A percentile compares a stretch with the other conserved stretches of the same genome.
phyloP scores from a whole-genome alignment of 2,888 invertebrate species.

The Drosophila parthenogenetica region DNA sequence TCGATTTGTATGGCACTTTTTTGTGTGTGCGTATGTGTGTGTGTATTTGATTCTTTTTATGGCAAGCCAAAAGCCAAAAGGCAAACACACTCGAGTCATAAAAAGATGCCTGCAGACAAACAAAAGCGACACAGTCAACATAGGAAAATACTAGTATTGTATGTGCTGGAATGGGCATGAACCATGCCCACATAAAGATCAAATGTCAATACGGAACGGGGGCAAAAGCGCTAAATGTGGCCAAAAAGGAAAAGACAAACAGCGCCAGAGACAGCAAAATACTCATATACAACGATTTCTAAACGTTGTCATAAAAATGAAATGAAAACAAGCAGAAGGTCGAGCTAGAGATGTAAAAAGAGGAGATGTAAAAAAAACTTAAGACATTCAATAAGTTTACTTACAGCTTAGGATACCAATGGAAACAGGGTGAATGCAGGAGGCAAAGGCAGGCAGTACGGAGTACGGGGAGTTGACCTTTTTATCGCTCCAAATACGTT shows the following conservation, averaged over 20 bases:
- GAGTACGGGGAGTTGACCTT: slow-evolving; percentile 54
- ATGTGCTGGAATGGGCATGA: slow-evolving; percentile 1
- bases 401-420: slow-evolving; percentile 35
- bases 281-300: slow-evolving; percentile 68
- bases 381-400: slow-evolving; percentile 83
- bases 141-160: slow-evolving; percentile 24
- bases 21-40: slow-evolving; percentile 33
- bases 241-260: slow-evolving; percentile 71
- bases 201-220: slow-evolving; percentile 81
- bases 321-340: slow-evolving; percentile 75
- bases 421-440: not conserved
- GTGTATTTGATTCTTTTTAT: slow-evolving; percentile 69
- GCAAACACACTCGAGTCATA: slow-evolving; percentile 85
- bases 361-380: slow-evolving; percentile 70
- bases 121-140: slow-evolving; percentile 74
- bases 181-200: slow-evolving; percentile 81
- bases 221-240: slow-evolving; percentile 60
- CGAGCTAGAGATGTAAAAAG: slow-evolving; percentile 21
- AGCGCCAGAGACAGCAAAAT: slow-evolving; percentile 65
- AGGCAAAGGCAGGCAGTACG: not conserved
- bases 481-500: slow-evolving; percentile 83
- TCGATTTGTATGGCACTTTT: slow-evolving; percentile 49
- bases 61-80: slow-evolving; percentile 85
- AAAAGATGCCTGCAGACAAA: slow-evolving; percentile 84
- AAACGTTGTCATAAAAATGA: slow-evolving; percentile 84